Conservation (phyloP, 2,113 vertebrate species). For the Halcyon malimbica region DNA sequence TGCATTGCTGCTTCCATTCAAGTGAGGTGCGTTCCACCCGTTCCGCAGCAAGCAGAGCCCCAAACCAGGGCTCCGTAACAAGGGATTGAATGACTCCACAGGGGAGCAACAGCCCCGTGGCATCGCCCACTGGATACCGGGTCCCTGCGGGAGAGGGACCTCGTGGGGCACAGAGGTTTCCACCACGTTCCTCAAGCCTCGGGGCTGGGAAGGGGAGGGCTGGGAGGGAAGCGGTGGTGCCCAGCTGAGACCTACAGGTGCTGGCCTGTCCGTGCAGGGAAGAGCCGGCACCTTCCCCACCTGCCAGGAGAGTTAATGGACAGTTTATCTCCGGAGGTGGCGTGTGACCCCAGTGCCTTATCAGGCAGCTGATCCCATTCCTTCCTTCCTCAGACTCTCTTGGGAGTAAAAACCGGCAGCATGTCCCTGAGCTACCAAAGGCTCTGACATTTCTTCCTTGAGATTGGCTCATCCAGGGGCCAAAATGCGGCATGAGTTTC, state of each 20-base stretch:
- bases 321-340: background rate
- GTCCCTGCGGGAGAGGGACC: background rate
- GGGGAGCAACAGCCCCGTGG: too few relatives aligned
- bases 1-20: too few relatives aligned
- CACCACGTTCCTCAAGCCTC: background rate
- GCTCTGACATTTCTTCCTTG: background rate
- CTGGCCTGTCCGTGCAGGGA: too few relatives aligned
- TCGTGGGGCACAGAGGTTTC: too few relatives aligned
- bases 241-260: background rate
- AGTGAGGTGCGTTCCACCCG: too few relatives aligned
- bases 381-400: background rate
- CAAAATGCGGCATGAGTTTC: background rate
- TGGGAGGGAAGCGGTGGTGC: background rate
- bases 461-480: background rate
- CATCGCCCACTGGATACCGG: rapidly evolving
- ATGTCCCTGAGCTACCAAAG: rapidly evolving
- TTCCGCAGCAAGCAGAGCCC: background rate
- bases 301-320: background rate
- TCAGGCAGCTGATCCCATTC: rapidly evolving
- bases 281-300: background rate
- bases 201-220: too few relatives aligned
- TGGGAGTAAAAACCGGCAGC: too few relatives aligned
- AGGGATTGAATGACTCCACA: too few relatives aligned
- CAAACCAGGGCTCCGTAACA: too few relatives aligned
- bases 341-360: background rate